These are phyloP conservation scores for Drosophila guanche DNA, from an alignment of 1,140 invertebrate genomes.

Conservation along the genomic window DNA sequence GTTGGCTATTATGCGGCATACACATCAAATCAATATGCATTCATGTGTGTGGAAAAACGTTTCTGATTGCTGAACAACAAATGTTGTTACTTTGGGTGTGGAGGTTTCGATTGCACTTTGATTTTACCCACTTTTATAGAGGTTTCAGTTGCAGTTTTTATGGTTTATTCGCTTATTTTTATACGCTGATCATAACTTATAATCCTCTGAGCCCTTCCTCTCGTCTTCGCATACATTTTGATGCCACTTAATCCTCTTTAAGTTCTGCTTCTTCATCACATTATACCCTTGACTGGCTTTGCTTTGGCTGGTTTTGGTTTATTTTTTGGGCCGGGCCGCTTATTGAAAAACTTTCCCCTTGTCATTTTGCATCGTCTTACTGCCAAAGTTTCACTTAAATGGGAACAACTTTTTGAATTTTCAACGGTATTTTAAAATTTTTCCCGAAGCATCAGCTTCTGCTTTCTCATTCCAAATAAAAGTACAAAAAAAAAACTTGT, in stretches of 20 bases:
- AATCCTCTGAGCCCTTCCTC: conserved; percentile 57
- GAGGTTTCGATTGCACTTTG: conserved; percentile 41
- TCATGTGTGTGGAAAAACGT: not conserved
- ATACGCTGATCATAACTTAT: conserved; percentile 71
- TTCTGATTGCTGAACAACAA: conserved; percentile 58
- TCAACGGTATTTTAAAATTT: conserved; percentile 59
- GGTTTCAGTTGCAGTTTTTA: conserved; percentile 45
- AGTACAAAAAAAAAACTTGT: conserved; percentile 40
- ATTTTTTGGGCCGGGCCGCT: conserved; percentile 60
- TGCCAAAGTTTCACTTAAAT: conserved; percentile 60
- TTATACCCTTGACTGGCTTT: conserved; percentile 17
- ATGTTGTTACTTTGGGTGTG: conserved; percentile 30
- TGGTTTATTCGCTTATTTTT: conserved; percentile 77
- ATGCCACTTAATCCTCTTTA: conserved; percentile 16
- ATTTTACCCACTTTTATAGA: conserved; percentile 30
- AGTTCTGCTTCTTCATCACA: conserved; percentile 26
- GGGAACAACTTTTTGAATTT: conserved; percentile 61
- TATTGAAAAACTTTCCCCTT: conserved; percentile 72
- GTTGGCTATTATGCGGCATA: too few species aligned
- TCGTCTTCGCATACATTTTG: conserved; percentile 3
- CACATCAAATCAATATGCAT: too few species aligned
- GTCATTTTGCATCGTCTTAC: conserved; percentile 38
- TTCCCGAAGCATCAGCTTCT: conserved; percentile 32
- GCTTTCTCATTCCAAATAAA: not conserved
- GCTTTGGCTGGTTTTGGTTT: conserved; percentile 21